Percentiles rank a stretch among this genome's conserved stretches.
phyloP scores from a whole-genome alignment of 2,797 vertebrate species.

The Enteromius paludinosus region DNA sequence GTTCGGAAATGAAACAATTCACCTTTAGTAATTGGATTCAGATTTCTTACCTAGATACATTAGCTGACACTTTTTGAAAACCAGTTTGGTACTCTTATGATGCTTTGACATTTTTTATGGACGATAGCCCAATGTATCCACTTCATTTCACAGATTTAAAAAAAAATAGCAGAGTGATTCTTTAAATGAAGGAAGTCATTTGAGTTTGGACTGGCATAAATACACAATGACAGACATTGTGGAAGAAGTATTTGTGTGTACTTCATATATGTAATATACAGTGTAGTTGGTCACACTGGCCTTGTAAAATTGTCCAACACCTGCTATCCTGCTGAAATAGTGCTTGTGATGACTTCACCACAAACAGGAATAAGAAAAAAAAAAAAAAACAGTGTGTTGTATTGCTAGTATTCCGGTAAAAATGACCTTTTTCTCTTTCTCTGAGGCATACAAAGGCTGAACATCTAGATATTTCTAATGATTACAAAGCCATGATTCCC shows the following conservation, averaged over 20 bases:
- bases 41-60: slow-evolving; percentile 38
- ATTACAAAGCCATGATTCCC: slow-evolving; percentile 7
- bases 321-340: background rate
- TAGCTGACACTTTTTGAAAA: slow-evolving; percentile 33
- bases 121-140: background rate
- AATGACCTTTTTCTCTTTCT: background rate
- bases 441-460: background rate
- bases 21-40: background rate
- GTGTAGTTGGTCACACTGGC: background rate
- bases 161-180: background rate
- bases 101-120: slow-evolving; percentile 49
- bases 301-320: background rate
- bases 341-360: background rate
- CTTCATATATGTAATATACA: background rate
- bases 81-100: slow-evolving; percentile 56
- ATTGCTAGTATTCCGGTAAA: background rate
- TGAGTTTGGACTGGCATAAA: background rate
- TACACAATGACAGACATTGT: background rate
- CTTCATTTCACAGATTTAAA: background rate
- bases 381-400: background rate
- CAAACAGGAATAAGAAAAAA: background rate
- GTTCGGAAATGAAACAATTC: background rate
- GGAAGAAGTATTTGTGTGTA: background rate
- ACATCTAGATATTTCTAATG: background rate
- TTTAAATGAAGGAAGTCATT: background rate